These are phyloP conservation scores for Lordiphosa mommai DNA, from an alignment of 1,140 invertebrate genomes.

Conservation along the genomic window DNA sequence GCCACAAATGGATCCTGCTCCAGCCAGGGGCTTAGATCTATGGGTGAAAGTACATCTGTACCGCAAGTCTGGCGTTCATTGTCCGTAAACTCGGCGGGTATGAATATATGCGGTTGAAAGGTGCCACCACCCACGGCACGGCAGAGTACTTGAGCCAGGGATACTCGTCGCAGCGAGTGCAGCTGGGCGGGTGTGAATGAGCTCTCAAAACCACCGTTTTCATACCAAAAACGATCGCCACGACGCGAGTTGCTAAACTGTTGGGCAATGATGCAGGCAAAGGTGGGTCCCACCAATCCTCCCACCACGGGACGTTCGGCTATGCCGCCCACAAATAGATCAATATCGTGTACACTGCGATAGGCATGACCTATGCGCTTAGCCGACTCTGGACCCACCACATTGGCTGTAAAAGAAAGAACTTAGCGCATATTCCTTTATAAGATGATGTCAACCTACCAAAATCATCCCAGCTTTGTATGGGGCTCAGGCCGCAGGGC, in stretches of 20 bases:
- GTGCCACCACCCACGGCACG: slow-evolving; percentile 77
- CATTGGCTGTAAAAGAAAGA: slow-evolving; percentile 79
- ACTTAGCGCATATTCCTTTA: no score
- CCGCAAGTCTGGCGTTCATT: slow-evolving; percentile 71
- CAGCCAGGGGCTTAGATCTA: slow-evolving; percentile 75
- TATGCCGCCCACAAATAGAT: slow-evolving; percentile 94
- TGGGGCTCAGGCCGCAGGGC: slow-evolving; percentile 87
- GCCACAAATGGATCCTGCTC: slow-evolving; percentile 69
- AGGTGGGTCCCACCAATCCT: slow-evolving; percentile 95
- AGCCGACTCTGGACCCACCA: slow-evolving; percentile 85
- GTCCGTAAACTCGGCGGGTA: slow-evolving; percentile 61
- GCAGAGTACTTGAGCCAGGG: slow-evolving; percentile 92
- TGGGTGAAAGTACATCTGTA: slow-evolving; percentile 45
- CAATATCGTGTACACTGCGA: slow-evolving; percentile 90
- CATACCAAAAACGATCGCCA: slow-evolving; percentile 97
- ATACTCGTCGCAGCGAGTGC: slow-evolving; percentile 89
- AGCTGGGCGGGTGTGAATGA: slow-evolving; percentile 92
- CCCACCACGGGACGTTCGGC: slow-evolving; percentile 89
- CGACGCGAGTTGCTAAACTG: slow-evolving; percentile 93
- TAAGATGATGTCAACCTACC: no score
- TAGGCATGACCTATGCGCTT: slow-evolving; percentile 85
- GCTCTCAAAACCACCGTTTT: slow-evolving; percentile 87
- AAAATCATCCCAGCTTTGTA: slow-evolving; percentile 89
- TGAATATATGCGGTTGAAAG: slow-evolving; percentile 74
- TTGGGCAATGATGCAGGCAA: slow-evolving; percentile 96